Evolutionary conservation across 2,888 invertebrate genomes (phyloP), one percentile per base, ranked within the genome.

Genomic region (Chrysolina oricalcia): DNA sequence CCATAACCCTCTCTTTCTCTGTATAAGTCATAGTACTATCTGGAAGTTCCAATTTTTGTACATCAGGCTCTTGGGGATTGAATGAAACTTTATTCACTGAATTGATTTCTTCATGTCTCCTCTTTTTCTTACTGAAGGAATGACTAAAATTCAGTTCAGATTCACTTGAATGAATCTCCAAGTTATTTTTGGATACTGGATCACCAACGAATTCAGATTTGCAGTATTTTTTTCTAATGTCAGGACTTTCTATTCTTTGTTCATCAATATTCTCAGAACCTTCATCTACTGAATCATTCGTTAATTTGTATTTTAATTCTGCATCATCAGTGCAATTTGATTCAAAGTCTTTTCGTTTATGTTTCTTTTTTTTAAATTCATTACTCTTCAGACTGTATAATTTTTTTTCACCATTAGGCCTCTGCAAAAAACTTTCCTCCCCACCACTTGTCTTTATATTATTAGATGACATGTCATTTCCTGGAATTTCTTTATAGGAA

Each of bases 321-420:
- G 27, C 27, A 63, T 17, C 4, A 17, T 63, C 35, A 27, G 27
- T 27, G 10, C n/a, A 35, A 8, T 27, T 40, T 15, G 62, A 63
- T 63, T 63, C 35, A 23, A 15, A 4, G 1, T 64, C 17, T 41
- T 11, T 17, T 43, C 10, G 15, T 64, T 64, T 41, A 17, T 43
- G 40, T 43, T 64, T 64, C 17, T 62, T 62, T 62, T 27, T 19
- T 62, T 62, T 62, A 5, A 43, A 15, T 15, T 43, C 15, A 15
- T 43, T 35, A 35, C 35, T 35, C 35, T 35, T 35, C 35, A 35
- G 8, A 35, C 35, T 35, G 35, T 35, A 35, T 35, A 35, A 35
- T 8, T 35, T 8, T 35, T 35, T 4, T 35, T 35, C 35, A 35
- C 8, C 35, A 35, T 35, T 8, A 35, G 35, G 35, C 35, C 6